Percentiles rank a stretch among this genome's conserved stretches.
phyloP scores from a whole-genome alignment of 2,888 invertebrate genomes.

The Melanargia galathea region DNA sequence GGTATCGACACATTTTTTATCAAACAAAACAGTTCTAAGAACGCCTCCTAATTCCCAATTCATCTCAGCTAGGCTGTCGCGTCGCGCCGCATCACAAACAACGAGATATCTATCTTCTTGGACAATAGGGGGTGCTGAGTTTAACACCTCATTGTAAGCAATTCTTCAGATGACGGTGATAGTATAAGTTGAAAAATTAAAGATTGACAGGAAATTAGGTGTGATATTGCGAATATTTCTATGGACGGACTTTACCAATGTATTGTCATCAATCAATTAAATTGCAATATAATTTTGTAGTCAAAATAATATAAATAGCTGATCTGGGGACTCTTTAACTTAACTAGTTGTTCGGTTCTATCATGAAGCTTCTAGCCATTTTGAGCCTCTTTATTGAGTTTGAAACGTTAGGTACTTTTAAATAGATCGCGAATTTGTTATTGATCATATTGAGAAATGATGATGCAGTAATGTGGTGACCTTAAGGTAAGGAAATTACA shows the following conservation, averaged over 20 bases:
- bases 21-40: slow-evolving; percentile 48
- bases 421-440: no score
- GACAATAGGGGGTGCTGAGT: slow-evolving; percentile 40
- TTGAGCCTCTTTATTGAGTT: no score
- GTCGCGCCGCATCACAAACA: slow-evolving; percentile 56
- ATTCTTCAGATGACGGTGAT: slow-evolving; percentile 34
- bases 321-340: no score
- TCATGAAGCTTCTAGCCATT: no score
- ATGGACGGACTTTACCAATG: background rate
- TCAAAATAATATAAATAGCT: no score
- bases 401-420: no score
- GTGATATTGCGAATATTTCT: slow-evolving; percentile 10
- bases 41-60: slow-evolving; percentile 63
- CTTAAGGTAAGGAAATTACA: no score
- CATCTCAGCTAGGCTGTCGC: slow-evolving; percentile 53
- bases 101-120: slow-evolving; percentile 34
- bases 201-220: slow-evolving; percentile 23
- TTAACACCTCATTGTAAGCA: slow-evolving; percentile 45
- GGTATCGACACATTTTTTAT: slow-evolving; percentile 61
- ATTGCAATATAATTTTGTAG: no score
- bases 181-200: slow-evolving; percentile 17
- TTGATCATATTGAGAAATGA: no score
- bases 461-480: no score
- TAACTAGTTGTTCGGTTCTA: no score
- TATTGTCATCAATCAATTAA: no score